phyloP scores from a whole-genome alignment of 2,888 invertebrate genomes.

The Onthophagus sagittarius region DNA sequence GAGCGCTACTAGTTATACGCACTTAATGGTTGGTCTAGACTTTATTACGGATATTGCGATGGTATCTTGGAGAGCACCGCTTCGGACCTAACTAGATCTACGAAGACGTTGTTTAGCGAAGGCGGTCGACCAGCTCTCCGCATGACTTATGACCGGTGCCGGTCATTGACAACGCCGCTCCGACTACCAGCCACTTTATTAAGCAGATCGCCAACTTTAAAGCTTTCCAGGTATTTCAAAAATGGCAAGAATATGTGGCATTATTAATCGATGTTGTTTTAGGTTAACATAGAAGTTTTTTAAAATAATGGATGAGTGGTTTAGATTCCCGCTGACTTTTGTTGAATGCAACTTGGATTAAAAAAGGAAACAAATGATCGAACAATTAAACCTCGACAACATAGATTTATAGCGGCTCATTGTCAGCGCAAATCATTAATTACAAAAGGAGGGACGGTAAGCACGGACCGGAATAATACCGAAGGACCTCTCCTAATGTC shows the following conservation, averaged over 20 bases:
- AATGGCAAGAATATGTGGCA: no score
- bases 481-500: neutral
- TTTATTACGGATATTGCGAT: conserved; percentile 27
- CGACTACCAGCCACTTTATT: neutral
- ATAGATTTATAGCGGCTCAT: neutral
- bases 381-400: neutral
- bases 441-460: neutral
- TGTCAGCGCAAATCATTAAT: neutral
- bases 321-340: neutral
- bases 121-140: neutral
- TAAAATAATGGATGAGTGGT: no score
- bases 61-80: conserved; percentile 17
- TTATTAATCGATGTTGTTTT: no score
- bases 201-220: neutral
- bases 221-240: neutral
- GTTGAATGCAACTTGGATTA: neutral
- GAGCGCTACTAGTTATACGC: conserved; percentile 26
- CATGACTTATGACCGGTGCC: neutral
- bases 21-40: conserved; percentile 23
- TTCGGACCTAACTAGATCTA: neutral
- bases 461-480: neutral
- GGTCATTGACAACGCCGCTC: neutral
- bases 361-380: neutral
- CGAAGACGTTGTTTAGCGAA: neutral
- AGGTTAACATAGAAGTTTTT: no score